Base-by-base conservation (phyloP, 2,113 vertebrate species). In the Holacanthus passer region DNA sequence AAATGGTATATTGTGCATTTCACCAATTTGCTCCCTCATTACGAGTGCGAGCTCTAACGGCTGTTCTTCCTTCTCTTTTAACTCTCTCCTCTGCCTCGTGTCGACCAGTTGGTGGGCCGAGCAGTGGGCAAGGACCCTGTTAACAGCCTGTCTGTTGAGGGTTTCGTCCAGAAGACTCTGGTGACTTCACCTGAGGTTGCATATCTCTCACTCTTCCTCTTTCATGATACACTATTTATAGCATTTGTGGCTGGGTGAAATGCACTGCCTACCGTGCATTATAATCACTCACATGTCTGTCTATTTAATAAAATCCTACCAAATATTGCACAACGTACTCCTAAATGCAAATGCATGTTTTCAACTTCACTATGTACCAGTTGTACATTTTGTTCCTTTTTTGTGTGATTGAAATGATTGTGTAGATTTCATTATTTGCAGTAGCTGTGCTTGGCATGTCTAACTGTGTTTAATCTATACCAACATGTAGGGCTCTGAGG, bases 401-500 rank as follows among this genome's bases (percentile, higher is more conserved):
- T 73, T 68, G 0, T 81, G 50, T 65, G 66, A 64, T 50, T 73
- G 14, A 81, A 69, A 66, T 71, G 39, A 67, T 53, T 84, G n/a
- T 70, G 39, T 81, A 77, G 75, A 83, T 83, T 77, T 77, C 22
- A 52, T 82, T 79, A 67, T 86, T 48, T 89, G 63, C 60, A 73
- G 85, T 37, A 70, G 67, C n/a, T 83, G 67, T 86, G 77, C 69
- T 84, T 87, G 92, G 91, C 93, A 90, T 95, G 91, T 93, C 96
- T 98, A 97, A 99, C 96, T 96, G 88, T 97, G 96, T 96, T 96
- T 96, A 96, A 97, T 99, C 96, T 96, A 96, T 95, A 97, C 97
- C 96, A 96, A 96, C 96, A 97, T 96, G 83, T 99, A 99, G 98
- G 98, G 97, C 87, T 98, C 97, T 91, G 98, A 99, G 95, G 97